These are phyloP conservation scores for Drosophila varians DNA, from an alignment of 1,140 invertebrate genomes.

Conservation along the genomic window DNA sequence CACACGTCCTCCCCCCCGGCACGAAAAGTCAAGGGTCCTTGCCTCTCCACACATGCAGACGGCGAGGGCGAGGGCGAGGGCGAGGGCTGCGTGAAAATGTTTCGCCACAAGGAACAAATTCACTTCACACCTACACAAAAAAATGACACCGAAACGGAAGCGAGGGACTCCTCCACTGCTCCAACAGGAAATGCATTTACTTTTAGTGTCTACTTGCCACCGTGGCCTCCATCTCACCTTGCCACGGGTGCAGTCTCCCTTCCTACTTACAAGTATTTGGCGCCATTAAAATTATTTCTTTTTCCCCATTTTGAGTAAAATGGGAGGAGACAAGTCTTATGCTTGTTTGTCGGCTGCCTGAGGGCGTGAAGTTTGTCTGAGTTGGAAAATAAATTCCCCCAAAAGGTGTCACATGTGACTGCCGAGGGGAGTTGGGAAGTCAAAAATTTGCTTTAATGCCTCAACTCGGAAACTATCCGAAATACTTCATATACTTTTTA, in stretches of 20 bases:
- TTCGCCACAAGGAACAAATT: slow-evolving; percentile 46
- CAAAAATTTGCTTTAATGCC: slow-evolving; percentile 1
- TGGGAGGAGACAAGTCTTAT: slow-evolving; percentile 57
- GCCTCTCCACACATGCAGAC: slow-evolving; percentile 6
- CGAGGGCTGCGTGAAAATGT: slow-evolving; percentile 3
- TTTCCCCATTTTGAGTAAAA: slow-evolving; percentile 24
- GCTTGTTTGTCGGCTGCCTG: slow-evolving; percentile 44
- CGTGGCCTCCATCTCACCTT: not conserved
- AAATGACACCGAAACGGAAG: slow-evolving; percentile 75
- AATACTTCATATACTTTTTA: not conserved
- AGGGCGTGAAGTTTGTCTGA: slow-evolving; percentile 46
- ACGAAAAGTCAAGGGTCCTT: not conserved
- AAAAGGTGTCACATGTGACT: slow-evolving; percentile 46
- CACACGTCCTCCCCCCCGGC: slow-evolving; percentile 3
- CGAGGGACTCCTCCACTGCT: slow-evolving; percentile 9
- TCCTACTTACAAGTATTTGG: slow-evolving; percentile 36
- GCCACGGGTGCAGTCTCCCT: not conserved
- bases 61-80: not conserved
- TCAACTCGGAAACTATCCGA: not conserved
- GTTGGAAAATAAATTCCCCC: slow-evolving; percentile 27
- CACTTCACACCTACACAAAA: slow-evolving; percentile 70
- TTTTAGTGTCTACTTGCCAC: slow-evolving; percentile 42
- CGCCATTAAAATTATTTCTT: slow-evolving; percentile 54
- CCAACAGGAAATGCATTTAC: slow-evolving; percentile 68
- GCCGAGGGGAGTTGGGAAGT: slow-evolving; percentile 1